A percentile compares a stretch with the other conserved stretches of the same genome.
These are phyloP conservation scores for Aurelia aurita DNA, from an alignment of 30 jellyfish, hydroid and myxozoan genomes.

Conservation along the genomic window DNA sequence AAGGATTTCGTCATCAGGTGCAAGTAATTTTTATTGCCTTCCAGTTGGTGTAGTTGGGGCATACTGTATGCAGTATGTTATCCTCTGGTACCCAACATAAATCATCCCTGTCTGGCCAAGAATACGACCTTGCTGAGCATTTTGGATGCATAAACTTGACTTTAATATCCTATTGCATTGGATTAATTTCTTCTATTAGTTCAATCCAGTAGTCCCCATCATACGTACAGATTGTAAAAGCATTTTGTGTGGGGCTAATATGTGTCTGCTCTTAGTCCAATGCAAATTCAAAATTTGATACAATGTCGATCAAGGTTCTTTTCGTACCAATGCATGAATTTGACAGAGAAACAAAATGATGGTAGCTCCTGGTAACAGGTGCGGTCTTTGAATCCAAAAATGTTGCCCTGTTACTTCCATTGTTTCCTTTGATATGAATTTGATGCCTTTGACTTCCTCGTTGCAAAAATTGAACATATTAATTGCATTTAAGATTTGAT, in stretches of 20 bases:
- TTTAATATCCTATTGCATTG: constrained; percentile 10
- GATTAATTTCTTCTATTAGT: not conserved
- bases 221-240: constrained; percentile 26
- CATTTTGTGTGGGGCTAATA: not conserved
- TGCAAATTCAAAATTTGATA: constrained; percentile 29
- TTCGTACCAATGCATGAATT: constrained; percentile 46
- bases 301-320: constrained; percentile 14
- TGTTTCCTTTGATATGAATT: constrained; percentile 37
- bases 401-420: constrained; percentile 46
- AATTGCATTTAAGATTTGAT: constrained; percentile 52
- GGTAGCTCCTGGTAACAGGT: constrained; percentile 72
- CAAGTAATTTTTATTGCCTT: no score
- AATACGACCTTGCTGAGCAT: constrained; percentile 28
- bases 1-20: no score
- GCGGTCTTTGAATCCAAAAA: constrained; percentile 52
- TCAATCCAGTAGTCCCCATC: constrained; percentile 43
- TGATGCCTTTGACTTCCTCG: constrained; percentile 57
- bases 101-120: constrained; percentile 54
- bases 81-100: constrained; percentile 53
- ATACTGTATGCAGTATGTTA: no score
- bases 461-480: constrained; percentile 49
- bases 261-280: constrained; percentile 7
- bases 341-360: constrained; percentile 58
- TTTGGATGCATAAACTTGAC: constrained; percentile 70
- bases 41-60: no score